phyloP scores from a whole-genome alignment of 2,113 vertebrate genomes.

The Coreoperca whiteheadi region DNA sequence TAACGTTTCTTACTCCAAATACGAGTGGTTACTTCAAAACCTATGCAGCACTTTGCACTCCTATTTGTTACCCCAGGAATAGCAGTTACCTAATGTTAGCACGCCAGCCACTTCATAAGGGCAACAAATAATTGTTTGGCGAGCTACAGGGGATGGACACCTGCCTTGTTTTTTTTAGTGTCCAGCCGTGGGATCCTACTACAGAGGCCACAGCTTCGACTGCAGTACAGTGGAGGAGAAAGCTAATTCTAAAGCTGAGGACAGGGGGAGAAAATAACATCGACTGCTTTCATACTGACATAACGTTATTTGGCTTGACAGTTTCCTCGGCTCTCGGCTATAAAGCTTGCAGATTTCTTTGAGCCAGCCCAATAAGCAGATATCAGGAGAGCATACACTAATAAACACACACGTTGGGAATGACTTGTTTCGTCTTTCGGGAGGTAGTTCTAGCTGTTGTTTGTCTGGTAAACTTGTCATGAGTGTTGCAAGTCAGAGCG shows the following conservation, averaged over 20 bases:
- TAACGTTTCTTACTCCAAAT: constrained; percentile 27
- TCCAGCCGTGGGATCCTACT: constrained; percentile 11
- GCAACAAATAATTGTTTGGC: constrained; percentile 73
- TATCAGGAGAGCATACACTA: not conserved
- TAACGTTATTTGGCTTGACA: constrained; percentile 38
- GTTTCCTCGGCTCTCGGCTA: constrained; percentile 13
- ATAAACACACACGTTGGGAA: not conserved
- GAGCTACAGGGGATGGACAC: constrained; percentile 47
- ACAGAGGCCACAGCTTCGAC: not conserved
- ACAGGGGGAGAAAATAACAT: not conserved
- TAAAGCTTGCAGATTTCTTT: constrained; percentile 2
- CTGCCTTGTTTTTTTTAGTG: constrained; percentile 40
- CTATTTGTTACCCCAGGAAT: constrained; percentile 2
- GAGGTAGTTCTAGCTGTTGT: constrained; percentile 40
- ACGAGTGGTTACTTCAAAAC: constrained; percentile 53
- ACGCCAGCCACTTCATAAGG: constrained; percentile 46
- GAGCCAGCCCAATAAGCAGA: not conserved
- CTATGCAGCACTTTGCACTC: not conserved
- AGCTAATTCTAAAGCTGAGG: not conserved
- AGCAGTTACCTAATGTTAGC: constrained; percentile 12
- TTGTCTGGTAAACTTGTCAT: constrained; percentile 70
- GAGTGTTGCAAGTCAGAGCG: constrained; percentile 68
- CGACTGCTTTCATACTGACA: constrained; percentile 20
- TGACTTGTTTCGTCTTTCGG: constrained; percentile 6
- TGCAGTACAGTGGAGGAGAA: not conserved